Evolutionary conservation across 23 tunicate species (phyloP).

Genomic region (Ascidia mentula): DNA sequence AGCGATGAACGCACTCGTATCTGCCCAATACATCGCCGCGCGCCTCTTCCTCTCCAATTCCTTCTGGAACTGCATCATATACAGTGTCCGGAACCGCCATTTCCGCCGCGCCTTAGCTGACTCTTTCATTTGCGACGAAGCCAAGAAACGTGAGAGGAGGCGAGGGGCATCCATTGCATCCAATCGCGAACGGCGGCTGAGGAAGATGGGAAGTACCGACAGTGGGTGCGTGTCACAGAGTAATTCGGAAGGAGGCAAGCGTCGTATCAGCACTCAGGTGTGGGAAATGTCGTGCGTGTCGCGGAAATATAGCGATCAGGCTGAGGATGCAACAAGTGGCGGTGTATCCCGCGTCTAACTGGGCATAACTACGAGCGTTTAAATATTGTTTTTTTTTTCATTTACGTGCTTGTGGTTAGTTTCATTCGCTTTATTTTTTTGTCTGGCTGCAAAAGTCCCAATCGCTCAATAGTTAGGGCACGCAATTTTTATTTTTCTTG

Average conservation of each 20-base stretch:
- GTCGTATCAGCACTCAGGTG: background rate
- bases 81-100: slow-evolving; percentile 73
- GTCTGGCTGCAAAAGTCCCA: too few species aligned
- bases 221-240: slow-evolving; percentile 2
- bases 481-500: too few species aligned
- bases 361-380: background rate
- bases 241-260: background rate
- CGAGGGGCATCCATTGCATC: slow-evolving; percentile 4
- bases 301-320: background rate
- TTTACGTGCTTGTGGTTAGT: too few species aligned
- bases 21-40: slow-evolving; percentile 44
- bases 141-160: slow-evolving; percentile 24
- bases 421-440: too few species aligned
- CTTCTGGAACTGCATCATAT: slow-evolving; percentile 92
- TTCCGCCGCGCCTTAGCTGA: slow-evolving; percentile 76
- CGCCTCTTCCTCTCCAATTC: slow-evolving; percentile 79
- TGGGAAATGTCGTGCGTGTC: slow-evolving; percentile 7
- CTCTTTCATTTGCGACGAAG: slow-evolving; percentile 56
- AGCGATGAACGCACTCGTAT: slow-evolving; percentile 14
- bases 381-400: too few species aligned
- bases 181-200: background rate
- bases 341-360: background rate
- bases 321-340: background rate
- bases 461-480: too few species aligned
- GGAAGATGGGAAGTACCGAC: slow-evolving; percentile 18